Base-by-base conservation (phyloP, 2,797 vertebrate species). In the Coluber constrictor region DNA sequence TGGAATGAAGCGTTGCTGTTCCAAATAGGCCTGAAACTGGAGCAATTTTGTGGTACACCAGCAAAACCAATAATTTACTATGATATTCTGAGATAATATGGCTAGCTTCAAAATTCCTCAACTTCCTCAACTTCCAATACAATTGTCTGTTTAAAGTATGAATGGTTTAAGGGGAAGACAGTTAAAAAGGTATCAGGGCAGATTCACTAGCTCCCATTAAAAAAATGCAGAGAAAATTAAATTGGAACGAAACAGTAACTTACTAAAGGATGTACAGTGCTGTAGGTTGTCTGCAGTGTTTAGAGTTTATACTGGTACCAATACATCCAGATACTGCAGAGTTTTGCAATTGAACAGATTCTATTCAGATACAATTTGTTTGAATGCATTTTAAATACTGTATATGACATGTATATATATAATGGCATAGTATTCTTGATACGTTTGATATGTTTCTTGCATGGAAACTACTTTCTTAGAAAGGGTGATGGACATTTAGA, bases 1-100 rank as follows among this genome's bases (percentile, higher is more conserved):
- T 97, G 97, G 97, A 95, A 97, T 90, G 97, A 97, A 96, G 96
- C 95, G 57, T 47, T 97, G 93, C 95, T 97, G 60, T 96, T 97
- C 89, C 96, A 95, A 88, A 94, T 97, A 0, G 97, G 96, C 54
- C 51, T 96, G 92, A 96, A 97, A 93, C 92, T 97, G 9, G 97
- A 97, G 91, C 90, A 97, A 74, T 97, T 97, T 57, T 95, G 92
- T 94, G 51, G 8, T 11, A 93, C 93, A 90, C 96, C 95, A 2
- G 96, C 94, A 95, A 97, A 97, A 11, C 97, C 97, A 57, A 92
- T 92, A 63, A 92, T 97, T 97, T 96, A 97, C 93, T 97, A 97
- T 0, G 96, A 97, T 87, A 5, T 96, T 90, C 95, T 97, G 0
- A 95, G 94, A 0, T 96, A 91, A 96, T 0, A 3, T 70, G 87